Base-by-base conservation (phyloP, 2,888 invertebrate genomes). In the Drosophila anomelani region DNA sequence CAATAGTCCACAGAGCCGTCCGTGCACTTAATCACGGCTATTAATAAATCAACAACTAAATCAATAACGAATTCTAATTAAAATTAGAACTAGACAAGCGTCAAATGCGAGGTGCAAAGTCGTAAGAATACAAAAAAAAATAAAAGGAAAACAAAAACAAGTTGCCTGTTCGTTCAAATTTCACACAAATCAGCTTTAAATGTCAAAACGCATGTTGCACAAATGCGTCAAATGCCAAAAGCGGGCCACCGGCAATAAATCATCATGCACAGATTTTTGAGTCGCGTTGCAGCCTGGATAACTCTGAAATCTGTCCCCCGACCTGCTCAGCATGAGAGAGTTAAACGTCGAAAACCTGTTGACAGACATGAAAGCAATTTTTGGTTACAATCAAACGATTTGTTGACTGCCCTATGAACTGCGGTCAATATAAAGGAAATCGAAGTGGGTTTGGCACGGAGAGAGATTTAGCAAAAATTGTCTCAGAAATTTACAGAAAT, bases 181-280 rank as follows among this genome's bases (percentile, higher is more conserved):
- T 86, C 84, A 88, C 88, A 86, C 85, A 86, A 85, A 86, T 86
- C 88, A 88, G 75, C 82, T 76, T 77, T 79, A 88, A 86, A 86
- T 88, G 86, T 86, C 86, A 86, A 84, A 85, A 86, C 75, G 86
- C 86, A 84, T 86, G 85, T 86, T 86, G 86, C 88, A 88, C 88
- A 88, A 88, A 85, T 87, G 75, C 85, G 81, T 87, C 85, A 85
- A 81, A 85, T 83, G 86, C 85, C 88, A 80, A 78, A 73, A 81
- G 75, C 81, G 72, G 74, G 78, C 81, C 66, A 83, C 62, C 49
- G 66, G 55, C 86, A 81, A 85, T 85, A 85, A 85, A 85, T 85
- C 88, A 85, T 81, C 77, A 70, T 73, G 74, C 58, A 49, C 49
- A 59, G 58, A 66, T 73, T 54, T 72, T 72, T 49, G 53, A 58